A percentile compares a stretch with the other conserved stretches of the same genome.
Conservation (phyloP, 2,113 vertebrate species). For the Carettochelys insculpta region DNA sequence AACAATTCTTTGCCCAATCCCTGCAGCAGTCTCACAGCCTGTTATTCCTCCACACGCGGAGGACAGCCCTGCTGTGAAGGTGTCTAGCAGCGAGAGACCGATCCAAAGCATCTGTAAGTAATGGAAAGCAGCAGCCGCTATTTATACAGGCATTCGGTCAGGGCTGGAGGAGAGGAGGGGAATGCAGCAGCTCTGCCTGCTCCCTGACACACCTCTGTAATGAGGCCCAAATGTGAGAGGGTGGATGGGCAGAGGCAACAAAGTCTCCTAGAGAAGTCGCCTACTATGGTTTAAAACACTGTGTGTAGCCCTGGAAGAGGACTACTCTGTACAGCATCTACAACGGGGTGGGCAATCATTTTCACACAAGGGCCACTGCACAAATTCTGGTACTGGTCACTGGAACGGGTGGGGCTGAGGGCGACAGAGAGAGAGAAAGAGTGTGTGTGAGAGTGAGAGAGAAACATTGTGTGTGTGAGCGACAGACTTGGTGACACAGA, state of each 20-base stretch:
- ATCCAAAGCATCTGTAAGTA: not conserved
- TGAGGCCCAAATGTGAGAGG: fast-evolving
- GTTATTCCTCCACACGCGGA: not conserved
- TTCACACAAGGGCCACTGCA: no score
- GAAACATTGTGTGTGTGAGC: no score
- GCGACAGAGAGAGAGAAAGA: no score
- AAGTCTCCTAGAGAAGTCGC: not conserved
- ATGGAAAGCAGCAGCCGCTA: not conserved
- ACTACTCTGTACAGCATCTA: no score
- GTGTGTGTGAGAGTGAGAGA: no score
- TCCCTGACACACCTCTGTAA: fast-evolving
- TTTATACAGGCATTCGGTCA: not conserved
- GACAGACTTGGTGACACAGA: no score
- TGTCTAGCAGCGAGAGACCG: fast-evolving
- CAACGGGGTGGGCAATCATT: no score
- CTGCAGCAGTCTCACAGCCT: not conserved
- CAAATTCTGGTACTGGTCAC: no score
- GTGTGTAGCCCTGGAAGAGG: not conserved
- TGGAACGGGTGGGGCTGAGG: no score
- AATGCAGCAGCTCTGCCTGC: fast-evolving
- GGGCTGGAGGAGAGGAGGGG: not conserved
- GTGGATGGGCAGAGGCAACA: not conserved
- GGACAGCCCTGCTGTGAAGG: not conserved
- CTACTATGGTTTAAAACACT: not conserved
- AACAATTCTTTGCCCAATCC: not conserved